Evolutionary conservation across 64 coral and sea anemone genomes (phyloP), one percentile per base, ranked within the genome.

Genomic region (Trachythela sp.): DNA sequence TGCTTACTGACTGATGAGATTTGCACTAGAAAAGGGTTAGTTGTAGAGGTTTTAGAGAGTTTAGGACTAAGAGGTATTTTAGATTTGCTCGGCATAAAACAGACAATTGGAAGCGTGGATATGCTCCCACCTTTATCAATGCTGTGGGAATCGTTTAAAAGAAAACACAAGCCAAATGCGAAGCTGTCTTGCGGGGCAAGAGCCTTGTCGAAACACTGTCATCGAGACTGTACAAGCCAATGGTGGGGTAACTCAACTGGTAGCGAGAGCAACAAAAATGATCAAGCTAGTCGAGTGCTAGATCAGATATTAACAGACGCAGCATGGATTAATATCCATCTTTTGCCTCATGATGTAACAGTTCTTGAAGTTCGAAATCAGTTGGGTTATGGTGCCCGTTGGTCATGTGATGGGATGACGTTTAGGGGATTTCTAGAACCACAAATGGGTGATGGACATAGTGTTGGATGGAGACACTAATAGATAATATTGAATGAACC

Each of bases 381-480:
- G 15, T 49, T 90, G 37, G 95, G 92, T 1, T 97, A 97, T 86
- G 95, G 95, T 37, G 95, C 92, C 8, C 86, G 95, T 3, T 97
- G 95, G 95, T 87, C 88, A 18, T 22, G 64, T 84, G 88, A 97
- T 90, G 95, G 95, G 48, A 88, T 39, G 27, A 70, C 86, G 6
- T 97, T 97, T 54, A 90, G 95, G 77, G 95, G 95, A 0, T 97
- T 97, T 90, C 77, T 97, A 33, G 95, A 97, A 39, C 95, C 95
- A 36, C 95, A 97, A 64, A 97, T 97, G 95, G 50, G 48, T 36
- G 88, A 97, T 54, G 95, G 95, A 29, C 95, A 97, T 88, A 54
- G 85, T 11, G 39, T 51, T 49, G 89, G 89, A 85, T 97, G 95
- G 95, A 97, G 43, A 86, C 95, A 97, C 83, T 97, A 48, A 88